Evolutionary conservation across 1,140 invertebrate species (phyloP).

Genomic region (Bombus difficillimus): DNA sequence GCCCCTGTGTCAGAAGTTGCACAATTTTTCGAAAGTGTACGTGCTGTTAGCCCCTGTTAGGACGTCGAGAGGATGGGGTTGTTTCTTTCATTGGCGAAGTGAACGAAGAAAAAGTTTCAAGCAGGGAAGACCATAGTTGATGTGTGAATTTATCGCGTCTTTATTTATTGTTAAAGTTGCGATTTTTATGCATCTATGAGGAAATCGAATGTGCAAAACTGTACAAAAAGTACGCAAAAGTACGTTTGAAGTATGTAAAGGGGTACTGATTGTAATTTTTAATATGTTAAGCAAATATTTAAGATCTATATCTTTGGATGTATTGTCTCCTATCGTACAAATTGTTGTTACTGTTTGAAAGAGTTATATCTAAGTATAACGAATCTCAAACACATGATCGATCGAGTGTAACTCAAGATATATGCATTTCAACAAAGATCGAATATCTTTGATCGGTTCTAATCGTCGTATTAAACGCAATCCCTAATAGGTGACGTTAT

Average conservation of each 20-base stretch:
- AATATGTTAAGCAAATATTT: too few species aligned
- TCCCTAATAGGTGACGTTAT: too few species aligned
- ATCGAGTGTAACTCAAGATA: not conserved
- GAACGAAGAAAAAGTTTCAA: not conserved
- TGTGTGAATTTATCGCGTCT: not conserved
- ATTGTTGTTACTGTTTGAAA: too few species aligned
- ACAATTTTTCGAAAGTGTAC: not conserved
- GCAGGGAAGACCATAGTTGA: not conserved
- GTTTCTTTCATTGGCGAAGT: not conserved
- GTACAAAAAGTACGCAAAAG: fast-evolving
- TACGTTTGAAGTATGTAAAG: too few species aligned
- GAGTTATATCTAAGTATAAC: not conserved
- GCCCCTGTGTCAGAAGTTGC: not conserved
- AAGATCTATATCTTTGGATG: too few species aligned
- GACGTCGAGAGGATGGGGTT: not conserved
- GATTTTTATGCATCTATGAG: not conserved
- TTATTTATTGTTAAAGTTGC: not conserved
- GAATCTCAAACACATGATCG: not conserved
- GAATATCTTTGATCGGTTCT: not conserved
- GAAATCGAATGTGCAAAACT: not conserved
- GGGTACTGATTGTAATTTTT: not conserved
- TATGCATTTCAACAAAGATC: not conserved
- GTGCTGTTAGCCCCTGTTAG: not conserved
- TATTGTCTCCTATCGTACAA: too few species aligned
- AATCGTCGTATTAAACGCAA: too few species aligned